A percentile compares a stretch with the other conserved stretches of the same genome.
phyloP scores from a whole-genome alignment of 2,113 vertebrate genomes.

The Etia nguti region DNA sequence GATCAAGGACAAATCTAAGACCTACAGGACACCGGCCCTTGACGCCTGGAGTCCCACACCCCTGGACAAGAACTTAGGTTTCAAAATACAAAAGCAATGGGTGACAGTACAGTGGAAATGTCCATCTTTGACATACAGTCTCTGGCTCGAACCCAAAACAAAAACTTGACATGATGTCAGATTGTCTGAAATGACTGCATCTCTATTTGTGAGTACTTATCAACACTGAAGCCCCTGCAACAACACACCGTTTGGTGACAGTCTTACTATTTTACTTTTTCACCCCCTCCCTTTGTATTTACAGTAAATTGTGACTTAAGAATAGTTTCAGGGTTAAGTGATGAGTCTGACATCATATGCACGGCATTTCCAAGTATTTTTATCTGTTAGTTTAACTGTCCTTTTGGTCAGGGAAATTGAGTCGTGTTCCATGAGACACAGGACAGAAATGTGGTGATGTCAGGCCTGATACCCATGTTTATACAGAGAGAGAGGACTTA shows the following conservation, averaged over 20 bases:
- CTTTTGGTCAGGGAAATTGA: neutral
- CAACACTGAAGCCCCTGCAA: neutral
- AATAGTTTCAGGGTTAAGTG: neutral
- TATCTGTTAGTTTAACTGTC: neutral
- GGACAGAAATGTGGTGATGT: neutral
- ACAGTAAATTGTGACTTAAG: neutral
- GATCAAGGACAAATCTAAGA: accelerated
- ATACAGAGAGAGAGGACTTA: neutral
- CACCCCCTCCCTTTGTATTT: neutral
- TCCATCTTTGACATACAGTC: neutral
- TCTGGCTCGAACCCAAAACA: accelerated
- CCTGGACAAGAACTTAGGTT: neutral
- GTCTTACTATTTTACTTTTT: neutral
- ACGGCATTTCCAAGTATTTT: neutral
- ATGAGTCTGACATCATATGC: neutral
- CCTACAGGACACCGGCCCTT: accelerated
- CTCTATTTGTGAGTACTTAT: accelerated
- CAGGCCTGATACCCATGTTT: conserved; percentile 34
- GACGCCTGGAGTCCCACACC: neutral
- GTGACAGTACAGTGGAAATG: neutral
- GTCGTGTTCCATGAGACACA: neutral
- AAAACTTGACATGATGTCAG: neutral
- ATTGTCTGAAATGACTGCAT: neutral
- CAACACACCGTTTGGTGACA: neutral
- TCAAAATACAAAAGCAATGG: neutral